A percentile compares a stretch with the other conserved stretches of the same genome.
Conservation (phyloP, 2,888 invertebrate genomes). For the Zele albiditarsus region DNA sequence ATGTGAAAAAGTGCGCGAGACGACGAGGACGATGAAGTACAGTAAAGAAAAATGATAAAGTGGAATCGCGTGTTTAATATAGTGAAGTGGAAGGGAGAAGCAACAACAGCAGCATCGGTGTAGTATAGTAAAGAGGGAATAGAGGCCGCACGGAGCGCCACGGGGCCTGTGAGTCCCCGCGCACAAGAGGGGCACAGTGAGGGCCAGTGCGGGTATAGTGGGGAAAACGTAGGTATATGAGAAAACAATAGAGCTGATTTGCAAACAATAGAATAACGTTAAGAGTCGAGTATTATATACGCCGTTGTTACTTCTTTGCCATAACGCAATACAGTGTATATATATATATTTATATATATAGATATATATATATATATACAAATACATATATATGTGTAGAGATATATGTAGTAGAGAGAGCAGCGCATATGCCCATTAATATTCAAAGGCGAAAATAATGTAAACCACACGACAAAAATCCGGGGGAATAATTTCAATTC, state of each 20-base stretch:
- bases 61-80: constrained; percentile 25
- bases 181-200: constrained; percentile 35
- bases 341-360: neutral
- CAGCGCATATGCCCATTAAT: constrained; percentile 73
- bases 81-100: neutral
- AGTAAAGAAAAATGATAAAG: constrained; percentile 41
- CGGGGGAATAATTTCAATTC: constrained; percentile 73
- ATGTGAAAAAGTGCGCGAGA: constrained; percentile 25
- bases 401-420: constrained; percentile 39
- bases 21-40: constrained; percentile 12
- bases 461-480: constrained; percentile 72
- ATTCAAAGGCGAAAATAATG: constrained; percentile 74
- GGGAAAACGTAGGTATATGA: constrained; percentile 68
- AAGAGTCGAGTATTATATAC: constrained; percentile 71
- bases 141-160: constrained; percentile 39
- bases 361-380: neutral
- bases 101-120: neutral
- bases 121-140: constrained; percentile 16
- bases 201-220: constrained; percentile 45
- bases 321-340: constrained; percentile 64
- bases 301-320: constrained; percentile 71
- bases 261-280: constrained; percentile 74
- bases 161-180: constrained; percentile 27
- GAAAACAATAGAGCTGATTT: constrained; percentile 74
- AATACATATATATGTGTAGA: neutral